phyloP scores from a whole-genome alignment of 2,797 vertebrate genomes.

The Atherinosoma microstoma region DNA sequence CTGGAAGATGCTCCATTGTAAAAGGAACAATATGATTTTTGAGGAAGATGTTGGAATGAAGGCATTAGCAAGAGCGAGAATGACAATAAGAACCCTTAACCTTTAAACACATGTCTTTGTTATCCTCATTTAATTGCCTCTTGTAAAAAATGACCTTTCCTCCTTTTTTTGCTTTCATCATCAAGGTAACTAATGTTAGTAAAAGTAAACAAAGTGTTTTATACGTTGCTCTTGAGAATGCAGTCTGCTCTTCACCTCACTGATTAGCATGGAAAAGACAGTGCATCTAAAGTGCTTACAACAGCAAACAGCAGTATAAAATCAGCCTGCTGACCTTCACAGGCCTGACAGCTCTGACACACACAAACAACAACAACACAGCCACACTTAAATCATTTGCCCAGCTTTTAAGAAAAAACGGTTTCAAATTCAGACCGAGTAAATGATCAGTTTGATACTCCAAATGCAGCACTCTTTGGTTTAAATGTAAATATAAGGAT shows the following conservation, averaged over 20 bases:
- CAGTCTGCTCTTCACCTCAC: slow-evolving; percentile 34
- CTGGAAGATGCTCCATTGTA: background rate
- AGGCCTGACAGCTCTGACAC: slow-evolving; percentile 58
- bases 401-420: slow-evolving; percentile 30
- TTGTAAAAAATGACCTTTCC: background rate
- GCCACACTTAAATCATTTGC: slow-evolving; percentile 21
- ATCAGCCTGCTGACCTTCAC: slow-evolving; percentile 72
- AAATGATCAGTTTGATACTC: background rate
- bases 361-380: slow-evolving; percentile 35
- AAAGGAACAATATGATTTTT: background rate
- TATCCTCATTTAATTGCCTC: background rate
- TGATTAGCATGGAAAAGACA: slow-evolving; percentile 69
- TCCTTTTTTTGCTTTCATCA: slow-evolving; percentile 19
- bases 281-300: slow-evolving; percentile 64
- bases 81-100: slow-evolving; percentile 11
- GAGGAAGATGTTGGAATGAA: background rate
- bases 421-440: slow-evolving; percentile 10
- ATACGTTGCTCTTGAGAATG: slow-evolving; percentile 36
- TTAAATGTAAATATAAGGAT: background rate
- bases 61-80: background rate
- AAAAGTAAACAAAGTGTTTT: slow-evolving; percentile 17
- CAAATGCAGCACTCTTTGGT: background rate
- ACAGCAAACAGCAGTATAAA: slow-evolving; percentile 67
- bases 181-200: slow-evolving; percentile 23
- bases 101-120: slow-evolving; percentile 5